Evolutionary conservation across 2,113 vertebrate species (phyloP).

Genomic region (Polypterus senegalus): DNA sequence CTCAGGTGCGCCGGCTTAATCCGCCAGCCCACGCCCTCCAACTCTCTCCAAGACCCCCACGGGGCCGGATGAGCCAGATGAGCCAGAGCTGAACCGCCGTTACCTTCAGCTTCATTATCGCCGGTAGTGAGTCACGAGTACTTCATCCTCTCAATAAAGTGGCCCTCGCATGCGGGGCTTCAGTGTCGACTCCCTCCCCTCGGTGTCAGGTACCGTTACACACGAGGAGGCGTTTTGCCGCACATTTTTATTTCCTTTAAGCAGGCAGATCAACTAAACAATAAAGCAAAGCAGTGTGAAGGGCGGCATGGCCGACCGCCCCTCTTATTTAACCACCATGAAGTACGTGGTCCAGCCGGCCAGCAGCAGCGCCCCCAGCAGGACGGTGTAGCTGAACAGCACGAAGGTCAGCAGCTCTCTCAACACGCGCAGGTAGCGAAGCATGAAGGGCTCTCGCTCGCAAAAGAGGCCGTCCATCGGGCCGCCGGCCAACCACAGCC

Average conservation of each 20-base stretch:
- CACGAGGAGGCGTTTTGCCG: too few species aligned
- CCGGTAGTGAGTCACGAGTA: background rate
- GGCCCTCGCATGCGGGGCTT: too few species aligned
- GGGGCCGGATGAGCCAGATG: background rate
- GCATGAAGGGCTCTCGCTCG: conserved; percentile 51
- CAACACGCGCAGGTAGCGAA: conserved; percentile 78
- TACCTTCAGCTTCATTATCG: background rate
- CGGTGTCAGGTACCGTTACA: too few species aligned
- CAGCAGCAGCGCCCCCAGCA: conserved; percentile 77
- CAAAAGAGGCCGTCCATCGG: conserved; percentile 14
- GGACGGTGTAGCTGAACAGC: conserved; percentile 85
- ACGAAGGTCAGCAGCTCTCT: conserved; percentile 83
- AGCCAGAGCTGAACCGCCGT: background rate
- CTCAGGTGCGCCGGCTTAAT: background rate
- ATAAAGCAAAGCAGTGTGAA: too few species aligned
- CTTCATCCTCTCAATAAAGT: too few species aligned
- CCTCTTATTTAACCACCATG: conserved; percentile 68
- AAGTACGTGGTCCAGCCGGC: conserved; percentile 92
- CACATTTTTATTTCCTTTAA: too few species aligned
- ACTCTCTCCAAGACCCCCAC: background rate
- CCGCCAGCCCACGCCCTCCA: background rate
- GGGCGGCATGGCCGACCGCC: too few species aligned
- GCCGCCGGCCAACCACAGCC: too few species aligned
- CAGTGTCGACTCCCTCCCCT: too few species aligned
- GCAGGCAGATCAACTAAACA: too few species aligned